Percentiles rank a stretch among this genome's conserved stretches.
Evolutionary conservation across 2,888 invertebrate genomes (phyloP).

Genomic region (Synanthedon tipuliformis): DNA sequence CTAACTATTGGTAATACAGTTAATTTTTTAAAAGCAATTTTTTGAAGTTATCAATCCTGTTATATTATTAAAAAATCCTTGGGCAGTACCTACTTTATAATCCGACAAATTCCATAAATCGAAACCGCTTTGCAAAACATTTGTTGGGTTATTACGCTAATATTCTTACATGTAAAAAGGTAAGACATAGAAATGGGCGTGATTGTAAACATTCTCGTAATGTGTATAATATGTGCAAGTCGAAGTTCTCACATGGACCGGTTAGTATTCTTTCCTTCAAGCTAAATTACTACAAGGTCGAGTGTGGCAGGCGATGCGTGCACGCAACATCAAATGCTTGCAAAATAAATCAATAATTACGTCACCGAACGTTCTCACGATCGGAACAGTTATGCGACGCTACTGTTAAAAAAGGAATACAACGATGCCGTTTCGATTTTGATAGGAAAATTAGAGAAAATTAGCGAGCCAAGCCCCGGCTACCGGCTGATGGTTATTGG

Average conservation of each 20-base stretch:
- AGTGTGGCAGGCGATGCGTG: constrained; percentile 22
- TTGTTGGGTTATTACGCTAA: no score
- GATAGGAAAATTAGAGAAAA: constrained; percentile 70
- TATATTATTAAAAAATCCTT: no score
- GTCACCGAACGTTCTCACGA: constrained; percentile 56
- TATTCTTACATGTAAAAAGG: no score
- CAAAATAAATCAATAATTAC: constrained; percentile 41
- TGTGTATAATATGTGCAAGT: no score
- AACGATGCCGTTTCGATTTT: constrained; percentile 55
- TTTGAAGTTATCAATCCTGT: no score
- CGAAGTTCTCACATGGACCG: neutral
- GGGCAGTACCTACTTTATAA: no score
- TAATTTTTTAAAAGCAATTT: no score
- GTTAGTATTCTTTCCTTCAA: constrained; percentile 30
- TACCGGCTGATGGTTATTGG: constrained; percentile 67
- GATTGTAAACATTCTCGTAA: no score
- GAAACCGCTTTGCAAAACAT: no score
- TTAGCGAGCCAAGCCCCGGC: constrained; percentile 51
- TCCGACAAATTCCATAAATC: no score
- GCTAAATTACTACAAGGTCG: constrained; percentile 56
- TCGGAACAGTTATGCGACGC: constrained; percentile 43
- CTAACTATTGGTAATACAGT: no score
- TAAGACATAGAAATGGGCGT: no score
- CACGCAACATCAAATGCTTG: constrained; percentile 27
- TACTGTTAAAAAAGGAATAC: constrained; percentile 35